These are phyloP conservation scores for Phyllotreta striolata DNA, from an alignment of 2,888 invertebrate genomes.

Conservation along the genomic window DNA sequence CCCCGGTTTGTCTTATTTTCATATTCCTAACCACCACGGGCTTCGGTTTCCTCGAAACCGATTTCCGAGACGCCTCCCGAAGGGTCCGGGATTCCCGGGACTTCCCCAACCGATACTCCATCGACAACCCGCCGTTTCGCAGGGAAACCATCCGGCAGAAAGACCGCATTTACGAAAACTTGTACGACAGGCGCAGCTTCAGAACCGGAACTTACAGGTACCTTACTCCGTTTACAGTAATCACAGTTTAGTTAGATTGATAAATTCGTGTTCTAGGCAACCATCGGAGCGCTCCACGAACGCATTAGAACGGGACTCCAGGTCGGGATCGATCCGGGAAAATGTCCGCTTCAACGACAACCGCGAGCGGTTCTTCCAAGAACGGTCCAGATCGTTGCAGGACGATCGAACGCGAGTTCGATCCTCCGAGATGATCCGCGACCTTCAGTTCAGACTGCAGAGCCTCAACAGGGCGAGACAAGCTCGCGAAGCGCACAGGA, in stretches of 20 bases:
- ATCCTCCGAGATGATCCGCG: no score
- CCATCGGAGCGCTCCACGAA: conserved; percentile 7
- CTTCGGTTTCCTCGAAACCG: conserved; percentile 33
- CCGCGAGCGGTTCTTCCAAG: conserved; percentile 1
- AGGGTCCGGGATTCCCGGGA: conserved; percentile 20
- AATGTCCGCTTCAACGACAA: not conserved
- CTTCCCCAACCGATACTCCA: conserved; percentile 22
- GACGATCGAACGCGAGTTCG: not conserved
- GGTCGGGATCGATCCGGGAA: conserved; percentile 5
- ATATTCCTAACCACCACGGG: conserved; percentile 34
- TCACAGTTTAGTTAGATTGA: no score
- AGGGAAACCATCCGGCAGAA: conserved; percentile 25
- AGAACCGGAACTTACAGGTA: conserved; percentile 36
- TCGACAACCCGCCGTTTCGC: conserved; percentile 26
- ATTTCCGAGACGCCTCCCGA: conserved; percentile 16
- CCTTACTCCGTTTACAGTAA: conserved; percentile 1
- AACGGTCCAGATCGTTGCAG: conserved; percentile 6
- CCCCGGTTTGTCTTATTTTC: conserved; percentile 34
- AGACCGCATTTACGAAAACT: conserved; percentile 35
- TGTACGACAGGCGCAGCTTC: conserved; percentile 40
- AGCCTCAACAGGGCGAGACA: no score
- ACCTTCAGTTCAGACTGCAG: no score
- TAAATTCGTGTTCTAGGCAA: conserved; percentile 4
- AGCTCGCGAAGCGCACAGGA: no score
- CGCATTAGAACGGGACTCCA: conserved; percentile 9